These are phyloP conservation scores for Phania funesta DNA, from an alignment of 2,888 invertebrate species.

Conservation along the genomic window DNA sequence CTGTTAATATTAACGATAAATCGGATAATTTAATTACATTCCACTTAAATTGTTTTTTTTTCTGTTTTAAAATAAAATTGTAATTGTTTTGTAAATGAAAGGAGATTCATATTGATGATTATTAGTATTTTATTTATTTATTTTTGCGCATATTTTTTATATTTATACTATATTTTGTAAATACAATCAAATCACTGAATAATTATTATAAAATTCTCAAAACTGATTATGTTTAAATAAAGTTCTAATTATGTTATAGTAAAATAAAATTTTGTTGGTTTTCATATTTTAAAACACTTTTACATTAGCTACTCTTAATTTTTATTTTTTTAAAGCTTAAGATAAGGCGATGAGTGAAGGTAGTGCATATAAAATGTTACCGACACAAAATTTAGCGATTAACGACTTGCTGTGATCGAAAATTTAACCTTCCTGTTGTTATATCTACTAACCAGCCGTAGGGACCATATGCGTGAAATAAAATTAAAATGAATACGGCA, in stretches of 20 bases:
- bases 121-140: slow-evolving; percentile 21
- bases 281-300: slow-evolving; percentile 12
- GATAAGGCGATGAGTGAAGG: neutral
- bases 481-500: no score
- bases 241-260: slow-evolving; percentile 66
- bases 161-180: slow-evolving; percentile 64
- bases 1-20: slow-evolving; percentile 17
- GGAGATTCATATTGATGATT: neutral
- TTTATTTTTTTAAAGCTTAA: neutral
- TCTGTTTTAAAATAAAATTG: slow-evolving; percentile 13
- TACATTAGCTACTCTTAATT: neutral
- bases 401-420: no score
- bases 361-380: no score
- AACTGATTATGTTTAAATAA: slow-evolving; percentile 69
- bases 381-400: no score
- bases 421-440: no score
- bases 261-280: slow-evolving; percentile 48
- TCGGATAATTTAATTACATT: slow-evolving; percentile 47
- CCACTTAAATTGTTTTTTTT: slow-evolving; percentile 45
- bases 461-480: no score
- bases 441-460: no score
- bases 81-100: slow-evolving; percentile 22
- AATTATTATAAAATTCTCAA: slow-evolving; percentile 45
- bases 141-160: slow-evolving; percentile 30
- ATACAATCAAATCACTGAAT: slow-evolving; percentile 48